These are phyloP conservation scores for Drosophila prosaltans DNA, from an alignment of 1,140 invertebrate species.

Conservation along the genomic window DNA sequence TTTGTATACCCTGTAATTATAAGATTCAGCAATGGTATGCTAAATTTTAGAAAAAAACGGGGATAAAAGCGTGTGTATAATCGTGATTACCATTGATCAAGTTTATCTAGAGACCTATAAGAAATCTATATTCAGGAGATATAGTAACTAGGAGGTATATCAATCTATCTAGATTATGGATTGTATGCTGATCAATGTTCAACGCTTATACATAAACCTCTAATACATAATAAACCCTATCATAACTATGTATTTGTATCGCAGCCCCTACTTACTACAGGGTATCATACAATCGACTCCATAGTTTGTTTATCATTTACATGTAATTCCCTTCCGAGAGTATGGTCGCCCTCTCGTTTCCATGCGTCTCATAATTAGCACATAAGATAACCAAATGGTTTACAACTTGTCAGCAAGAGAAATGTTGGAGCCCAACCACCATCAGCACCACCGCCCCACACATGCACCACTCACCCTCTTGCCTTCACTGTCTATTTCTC, in stretches of 20 bases:
- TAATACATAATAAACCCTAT: too few species aligned
- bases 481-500: constrained; percentile 11
- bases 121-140: too few species aligned
- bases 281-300: neutral
- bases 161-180: too few species aligned
- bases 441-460: neutral
- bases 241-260: too few species aligned
- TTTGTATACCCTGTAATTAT: neutral
- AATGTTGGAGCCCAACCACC: constrained; percentile 25
- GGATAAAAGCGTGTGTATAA: too few species aligned
- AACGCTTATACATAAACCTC: too few species aligned
- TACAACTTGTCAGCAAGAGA: constrained; percentile 55
- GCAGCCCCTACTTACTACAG: neutral
- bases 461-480: neutral
- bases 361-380: constrained; percentile 58
- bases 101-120: too few species aligned
- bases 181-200: too few species aligned
- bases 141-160: too few species aligned
- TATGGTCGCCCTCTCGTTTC: neutral
- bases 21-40: too few species aligned
- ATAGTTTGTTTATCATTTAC: neutral
- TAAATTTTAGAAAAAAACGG: too few species aligned
- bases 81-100: too few species aligned
- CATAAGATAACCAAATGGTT: constrained; percentile 64
- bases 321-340: neutral